Evolutionary conservation across 2,888 invertebrate species (phyloP).

Genomic region (Cataglyphis cursor): DNA sequence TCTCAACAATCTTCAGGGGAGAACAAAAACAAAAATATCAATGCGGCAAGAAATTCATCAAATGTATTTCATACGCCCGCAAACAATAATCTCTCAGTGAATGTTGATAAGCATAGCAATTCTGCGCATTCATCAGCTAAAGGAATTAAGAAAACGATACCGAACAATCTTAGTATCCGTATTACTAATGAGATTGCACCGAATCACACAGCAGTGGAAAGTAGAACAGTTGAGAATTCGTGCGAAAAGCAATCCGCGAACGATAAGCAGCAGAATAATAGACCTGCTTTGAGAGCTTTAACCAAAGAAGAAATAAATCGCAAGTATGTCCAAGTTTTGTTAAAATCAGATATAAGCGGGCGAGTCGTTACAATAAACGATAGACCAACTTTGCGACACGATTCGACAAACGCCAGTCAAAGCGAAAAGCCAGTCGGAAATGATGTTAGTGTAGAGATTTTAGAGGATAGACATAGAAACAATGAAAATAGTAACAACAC

Average conservation of each 20-base stretch:
- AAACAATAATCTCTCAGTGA: neutral
- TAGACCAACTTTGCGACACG: constrained; percentile 35
- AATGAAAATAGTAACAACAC: constrained; percentile 6
- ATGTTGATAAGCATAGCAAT: constrained; percentile 13
- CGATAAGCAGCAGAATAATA: constrained; percentile 24
- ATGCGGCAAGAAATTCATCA: constrained; percentile 24
- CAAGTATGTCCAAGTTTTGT: constrained; percentile 75
- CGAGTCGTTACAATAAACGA: constrained; percentile 70
- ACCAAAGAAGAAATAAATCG: constrained; percentile 80
- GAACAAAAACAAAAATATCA: constrained; percentile 40
- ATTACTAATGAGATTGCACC: constrained; percentile 61
- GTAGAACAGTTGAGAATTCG: constrained; percentile 43
- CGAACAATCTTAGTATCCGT: constrained; percentile 66
- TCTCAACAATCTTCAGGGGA: constrained; percentile 55
- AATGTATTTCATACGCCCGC: neutral
- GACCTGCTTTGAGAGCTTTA: constrained; percentile 73
- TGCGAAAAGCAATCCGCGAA: constrained; percentile 8
- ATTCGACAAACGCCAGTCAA: constrained; percentile 8
- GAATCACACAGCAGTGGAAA: constrained; percentile 5
- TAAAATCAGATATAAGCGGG: constrained; percentile 66
- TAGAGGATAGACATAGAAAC: constrained; percentile 9
- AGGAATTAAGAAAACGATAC: constrained; percentile 34
- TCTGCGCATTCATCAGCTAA: constrained; percentile 32
- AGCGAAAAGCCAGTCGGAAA: constrained; percentile 46
- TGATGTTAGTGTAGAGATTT: constrained; percentile 47